Percentiles rank a stretch among this genome's conserved stretches.
These are phyloP conservation scores for Torymus tubicola DNA, from an alignment of 2,888 invertebrate species.

Conservation along the genomic window DNA sequence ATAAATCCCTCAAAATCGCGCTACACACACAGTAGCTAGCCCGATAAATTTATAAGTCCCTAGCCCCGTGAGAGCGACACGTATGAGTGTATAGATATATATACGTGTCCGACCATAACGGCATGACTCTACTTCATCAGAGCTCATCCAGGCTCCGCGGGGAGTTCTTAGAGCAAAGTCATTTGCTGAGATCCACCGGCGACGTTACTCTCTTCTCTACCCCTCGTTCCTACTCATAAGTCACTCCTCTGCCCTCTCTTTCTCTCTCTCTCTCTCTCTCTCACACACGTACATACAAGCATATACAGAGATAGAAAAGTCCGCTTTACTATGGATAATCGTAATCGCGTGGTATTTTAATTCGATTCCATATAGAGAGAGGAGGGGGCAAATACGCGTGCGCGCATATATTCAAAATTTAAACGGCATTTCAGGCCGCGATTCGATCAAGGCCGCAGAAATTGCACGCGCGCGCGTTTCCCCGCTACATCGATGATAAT, in stretches of 20 bases:
- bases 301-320: background rate
- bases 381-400: background rate
- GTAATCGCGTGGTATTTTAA: constrained; percentile 40
- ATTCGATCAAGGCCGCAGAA: constrained; percentile 45
- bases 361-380: constrained; percentile 9
- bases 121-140: constrained; percentile 56
- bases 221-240: background rate
- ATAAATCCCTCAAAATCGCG: too few species aligned
- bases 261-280: background rate
- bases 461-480: background rate
- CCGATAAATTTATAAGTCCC: constrained; percentile 56
- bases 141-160: constrained; percentile 37
- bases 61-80: constrained; percentile 31
- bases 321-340: constrained; percentile 32
- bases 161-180: constrained; percentile 55
- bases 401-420: constrained; percentile 40
- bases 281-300: background rate
- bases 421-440: constrained; percentile 41
- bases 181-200: constrained; percentile 43
- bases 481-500: constrained; percentile 47
- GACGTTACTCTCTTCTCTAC: constrained; percentile 9
- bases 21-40: background rate
- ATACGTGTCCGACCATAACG: constrained; percentile 54
- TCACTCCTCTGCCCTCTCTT: background rate
- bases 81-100: too few species aligned